Conservation (phyloP, 2,888 invertebrate genomes). For the Plagodis dolabraria region DNA sequence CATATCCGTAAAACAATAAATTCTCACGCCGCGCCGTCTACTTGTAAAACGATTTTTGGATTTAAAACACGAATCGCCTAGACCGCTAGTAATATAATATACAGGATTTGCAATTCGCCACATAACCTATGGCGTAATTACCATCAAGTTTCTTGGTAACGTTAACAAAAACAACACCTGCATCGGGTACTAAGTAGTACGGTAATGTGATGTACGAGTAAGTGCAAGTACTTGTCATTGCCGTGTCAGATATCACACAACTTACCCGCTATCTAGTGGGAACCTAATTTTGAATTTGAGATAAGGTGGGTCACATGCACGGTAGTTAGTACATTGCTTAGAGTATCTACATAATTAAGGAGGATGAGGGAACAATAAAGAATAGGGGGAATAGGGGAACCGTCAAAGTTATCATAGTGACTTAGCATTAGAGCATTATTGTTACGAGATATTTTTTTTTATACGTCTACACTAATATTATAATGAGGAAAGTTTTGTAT, state of each 20-base stretch:
- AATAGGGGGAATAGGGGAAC: no score
- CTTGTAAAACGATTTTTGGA: no score
- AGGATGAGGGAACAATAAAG: not conserved
- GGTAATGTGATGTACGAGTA: constrained; percentile 21
- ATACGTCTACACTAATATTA: no score
- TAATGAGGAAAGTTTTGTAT: no score
- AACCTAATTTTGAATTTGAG: constrained; percentile 11
- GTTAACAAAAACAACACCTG: constrained; percentile 45
- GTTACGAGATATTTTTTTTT: no score
- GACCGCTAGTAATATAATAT: no score
- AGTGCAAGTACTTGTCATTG: not conserved
- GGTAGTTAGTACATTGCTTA: not conserved
- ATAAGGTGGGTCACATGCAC: not conserved
- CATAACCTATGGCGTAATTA: constrained; percentile 5
- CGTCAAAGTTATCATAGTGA: no score
- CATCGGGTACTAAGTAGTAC: constrained; percentile 37
- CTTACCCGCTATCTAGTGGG: constrained; percentile 22
- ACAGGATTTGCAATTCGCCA: no score
- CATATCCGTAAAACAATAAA: no score
- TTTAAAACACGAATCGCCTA: no score
- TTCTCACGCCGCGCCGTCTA: no score
- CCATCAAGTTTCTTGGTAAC: constrained; percentile 32
- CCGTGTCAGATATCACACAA: constrained; percentile 25
- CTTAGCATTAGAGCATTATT: no score
- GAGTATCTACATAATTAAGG: not conserved